Evolutionary conservation across 2,113 vertebrate species (phyloP).

Genomic region (Sphaerodactylus townsendi): DNA sequence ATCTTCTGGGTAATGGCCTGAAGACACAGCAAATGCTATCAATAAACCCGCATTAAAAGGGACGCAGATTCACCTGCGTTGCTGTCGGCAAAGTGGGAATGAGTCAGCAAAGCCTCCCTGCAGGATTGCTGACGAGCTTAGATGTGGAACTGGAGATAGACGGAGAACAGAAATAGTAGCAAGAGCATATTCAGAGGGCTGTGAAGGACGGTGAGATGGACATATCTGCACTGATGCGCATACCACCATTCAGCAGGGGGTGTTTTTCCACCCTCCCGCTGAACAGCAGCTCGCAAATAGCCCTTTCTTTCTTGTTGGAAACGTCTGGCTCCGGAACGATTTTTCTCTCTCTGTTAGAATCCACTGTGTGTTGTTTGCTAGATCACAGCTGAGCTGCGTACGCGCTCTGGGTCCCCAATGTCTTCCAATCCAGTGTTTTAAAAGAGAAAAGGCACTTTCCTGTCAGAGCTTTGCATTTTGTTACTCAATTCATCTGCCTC

Average conservation of each 20-base stretch:
- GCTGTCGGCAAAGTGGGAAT: slow-evolving; percentile 33
- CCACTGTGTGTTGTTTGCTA: neutral
- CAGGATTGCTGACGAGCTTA: slow-evolving; percentile 41
- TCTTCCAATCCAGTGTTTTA: neutral
- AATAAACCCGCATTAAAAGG: neutral
- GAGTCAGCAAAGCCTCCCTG: slow-evolving; percentile 34
- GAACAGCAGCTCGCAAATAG: neutral
- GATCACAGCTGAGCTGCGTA: neutral
- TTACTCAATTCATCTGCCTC: neutral
- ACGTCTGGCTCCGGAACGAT: neutral
- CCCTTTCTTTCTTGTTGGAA: neutral
- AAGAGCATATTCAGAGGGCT: neutral
- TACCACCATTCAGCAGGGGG: neutral
- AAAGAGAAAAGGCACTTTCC: neutral
- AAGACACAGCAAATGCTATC: neutral
- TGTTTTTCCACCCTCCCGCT: neutral
- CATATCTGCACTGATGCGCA: neutral
- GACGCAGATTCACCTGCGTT: slow-evolving; percentile 36
- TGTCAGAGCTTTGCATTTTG: neutral
- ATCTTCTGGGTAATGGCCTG: neutral
- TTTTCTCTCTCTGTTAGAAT: neutral
- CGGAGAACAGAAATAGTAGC: neutral
- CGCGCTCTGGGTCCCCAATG: neutral
- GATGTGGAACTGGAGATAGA: neutral
- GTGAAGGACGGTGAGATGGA: neutral